Base-by-base conservation (phyloP, 1,140 invertebrate species). In the Marisa cornuarietis region DNA sequence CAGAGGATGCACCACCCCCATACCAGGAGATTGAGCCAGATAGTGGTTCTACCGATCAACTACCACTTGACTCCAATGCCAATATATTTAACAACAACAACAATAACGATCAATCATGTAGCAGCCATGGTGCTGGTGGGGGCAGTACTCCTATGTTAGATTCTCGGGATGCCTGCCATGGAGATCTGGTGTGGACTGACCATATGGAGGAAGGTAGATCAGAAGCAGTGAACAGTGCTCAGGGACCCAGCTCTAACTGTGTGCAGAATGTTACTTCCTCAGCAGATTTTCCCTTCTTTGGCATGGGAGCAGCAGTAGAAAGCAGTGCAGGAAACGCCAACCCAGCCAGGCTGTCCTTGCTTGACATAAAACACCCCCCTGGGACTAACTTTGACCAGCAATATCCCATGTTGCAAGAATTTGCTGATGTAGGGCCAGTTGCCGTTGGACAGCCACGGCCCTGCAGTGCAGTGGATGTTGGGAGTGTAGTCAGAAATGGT, bases 11-110 rank as follows among this genome's bases (percentile, higher is more conserved):
- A 87, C 8, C 90, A 88, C 14, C 88, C 89, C 24, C 76, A 16
- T 90, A 90, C 75, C 87, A 90, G 62, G 84, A 84, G 42, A 71
- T 89, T n/a, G 83, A 84, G 52, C 79, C 78, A 13, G 77, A 80
- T 66, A 54, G 54, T 24, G 49, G 71, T 68, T 49, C 71, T 52
- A 61, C n/a, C 58, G 58, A 66, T 49, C 78, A 77, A n/a, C n/a
- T 71, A 66, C 63, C 71, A 18, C 62, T 49, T 20, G 73, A 82
- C 65, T 68, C 51, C 76, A 74, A 78, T 76, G 77, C 52, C 72
- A 72, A 79, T 42, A 22, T 62, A 74, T 73, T 69, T 58, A 74
- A 54, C 58, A 68, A 51, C 63, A 77, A 54, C 74, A 76, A 77
- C 49, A 77, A 77, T n/a, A 77, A 77, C 22, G 65, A 77, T 52